Conservation (phyloP, 2,113 vertebrate species). For the Peucedramus taeniatus region DNA sequence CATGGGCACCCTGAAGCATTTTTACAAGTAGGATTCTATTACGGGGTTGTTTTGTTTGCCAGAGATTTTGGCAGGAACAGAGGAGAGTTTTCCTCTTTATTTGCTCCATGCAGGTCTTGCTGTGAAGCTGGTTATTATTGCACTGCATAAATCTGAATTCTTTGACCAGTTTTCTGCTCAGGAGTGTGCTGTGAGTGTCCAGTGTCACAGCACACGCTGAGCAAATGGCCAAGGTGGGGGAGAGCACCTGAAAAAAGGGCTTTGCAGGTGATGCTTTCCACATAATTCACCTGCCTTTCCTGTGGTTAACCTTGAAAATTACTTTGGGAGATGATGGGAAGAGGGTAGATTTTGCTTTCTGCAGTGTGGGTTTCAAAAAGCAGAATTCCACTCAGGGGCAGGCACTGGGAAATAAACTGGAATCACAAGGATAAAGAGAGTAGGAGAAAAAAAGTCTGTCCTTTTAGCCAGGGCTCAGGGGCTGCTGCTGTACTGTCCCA, state of each 20-base stretch:
- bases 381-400: neutral
- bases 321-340: neutral
- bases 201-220: neutral
- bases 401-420: neutral
- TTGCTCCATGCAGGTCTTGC: neutral
- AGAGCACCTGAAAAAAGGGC: neutral
- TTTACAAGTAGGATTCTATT: constrained; percentile 3
- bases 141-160: neutral
- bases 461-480: neutral
- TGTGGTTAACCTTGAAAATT: constrained; percentile 8
- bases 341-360: neutral
- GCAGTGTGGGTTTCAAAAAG: neutral
- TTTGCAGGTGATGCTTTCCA: neutral
- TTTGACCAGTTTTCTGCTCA: neutral
- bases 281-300: neutral
- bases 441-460: neutral
- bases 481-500: neutral
- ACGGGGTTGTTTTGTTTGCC: neutral
- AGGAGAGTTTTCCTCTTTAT: neutral
- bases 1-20: constrained; percentile 26
- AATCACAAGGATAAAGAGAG: neutral
- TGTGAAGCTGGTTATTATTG: neutral
- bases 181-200: neutral
- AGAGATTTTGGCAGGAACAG: neutral
- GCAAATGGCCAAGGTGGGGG: neutral